phyloP scores from a whole-genome alignment of 2,888 invertebrate species.

The Prenolepis imparis region DNA sequence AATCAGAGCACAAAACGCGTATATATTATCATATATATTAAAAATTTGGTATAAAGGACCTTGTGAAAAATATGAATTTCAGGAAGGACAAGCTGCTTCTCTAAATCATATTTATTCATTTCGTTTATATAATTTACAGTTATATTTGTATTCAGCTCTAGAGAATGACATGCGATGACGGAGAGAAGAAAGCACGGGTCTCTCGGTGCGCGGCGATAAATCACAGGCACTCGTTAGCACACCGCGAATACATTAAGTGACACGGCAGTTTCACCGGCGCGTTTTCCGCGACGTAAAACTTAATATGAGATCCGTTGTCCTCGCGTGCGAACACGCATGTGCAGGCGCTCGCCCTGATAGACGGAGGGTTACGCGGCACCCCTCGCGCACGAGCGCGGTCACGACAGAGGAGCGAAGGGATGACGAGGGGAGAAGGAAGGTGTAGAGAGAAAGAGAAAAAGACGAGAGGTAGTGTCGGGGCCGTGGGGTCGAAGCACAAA shows the following conservation, averaged over 20 bases:
- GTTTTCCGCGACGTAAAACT: conserved; percentile 53
- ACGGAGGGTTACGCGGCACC: conserved; percentile 81
- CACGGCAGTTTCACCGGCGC: conserved; percentile 47
- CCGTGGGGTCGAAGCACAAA: conserved; percentile 83
- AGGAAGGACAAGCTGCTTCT: not conserved
- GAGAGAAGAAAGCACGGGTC: not conserved
- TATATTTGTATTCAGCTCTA: not conserved
- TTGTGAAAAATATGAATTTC: not conserved
- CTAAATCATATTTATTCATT: conserved; percentile 21
- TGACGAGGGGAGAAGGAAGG: conserved; percentile 58
- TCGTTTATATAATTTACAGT: not conserved
- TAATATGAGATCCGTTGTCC: conserved; percentile 75
- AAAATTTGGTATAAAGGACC: not conserved
- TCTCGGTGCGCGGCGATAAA: conserved; percentile 33
- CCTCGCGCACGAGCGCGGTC: conserved; percentile 81
- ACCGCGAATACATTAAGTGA: conserved; percentile 50
- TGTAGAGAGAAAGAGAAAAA: conserved; percentile 49
- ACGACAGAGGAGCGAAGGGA: conserved; percentile 62
- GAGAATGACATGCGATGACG: not conserved
- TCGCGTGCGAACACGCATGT: conserved; percentile 75
- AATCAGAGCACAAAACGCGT: not conserved
- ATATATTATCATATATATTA: not conserved
- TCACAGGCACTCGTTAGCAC: conserved; percentile 56
- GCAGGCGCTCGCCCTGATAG: conserved; percentile 78
- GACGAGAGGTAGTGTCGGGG: conserved; percentile 68